These are phyloP conservation scores for Exephanes ischioxanthus DNA, from an alignment of 2,888 invertebrate genomes.

Conservation along the genomic window DNA sequence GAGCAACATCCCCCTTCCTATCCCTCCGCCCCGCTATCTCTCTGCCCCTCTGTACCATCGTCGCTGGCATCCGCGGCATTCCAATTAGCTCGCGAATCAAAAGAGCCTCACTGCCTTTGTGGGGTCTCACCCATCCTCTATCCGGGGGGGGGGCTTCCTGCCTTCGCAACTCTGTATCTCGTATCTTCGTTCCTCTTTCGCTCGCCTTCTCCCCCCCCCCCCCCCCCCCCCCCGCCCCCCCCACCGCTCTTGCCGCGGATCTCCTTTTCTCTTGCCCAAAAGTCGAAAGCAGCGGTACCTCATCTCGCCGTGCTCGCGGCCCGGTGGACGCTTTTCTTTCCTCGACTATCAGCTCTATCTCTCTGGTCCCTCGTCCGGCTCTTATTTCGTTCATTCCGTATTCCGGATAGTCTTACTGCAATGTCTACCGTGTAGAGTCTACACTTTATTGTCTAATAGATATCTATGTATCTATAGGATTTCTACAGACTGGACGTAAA, in stretches of 20 bases:
- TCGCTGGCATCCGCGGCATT: slow-evolving; percentile 84
- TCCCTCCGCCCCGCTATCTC: slow-evolving; percentile 32
- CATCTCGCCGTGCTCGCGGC: slow-evolving; percentile 5
- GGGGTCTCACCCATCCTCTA: slow-evolving; percentile 80
- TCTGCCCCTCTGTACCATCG: slow-evolving; percentile 79
- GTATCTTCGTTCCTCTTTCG: slow-evolving; percentile 34
- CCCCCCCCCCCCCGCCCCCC: slow-evolving; percentile 18
- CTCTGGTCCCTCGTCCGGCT: background rate
- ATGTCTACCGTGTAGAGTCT: too few relatives aligned
- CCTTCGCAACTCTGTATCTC: slow-evolving; percentile 62
- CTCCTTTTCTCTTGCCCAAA: slow-evolving; percentile 31
- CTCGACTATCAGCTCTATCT: background rate
- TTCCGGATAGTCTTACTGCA: background rate
- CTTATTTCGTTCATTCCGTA: background rate
- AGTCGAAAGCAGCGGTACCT: slow-evolving; percentile 19
- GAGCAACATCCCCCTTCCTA: slow-evolving; percentile 50
- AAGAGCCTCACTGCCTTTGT: slow-evolving; percentile 84
- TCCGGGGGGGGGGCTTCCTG: slow-evolving; percentile 17
- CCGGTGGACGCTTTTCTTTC: slow-evolving; percentile 12
- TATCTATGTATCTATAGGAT: too few relatives aligned
- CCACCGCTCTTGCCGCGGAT: slow-evolving; percentile 26
- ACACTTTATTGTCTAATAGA: too few relatives aligned
- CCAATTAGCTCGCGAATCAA: slow-evolving; percentile 85
- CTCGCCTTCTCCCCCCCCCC: slow-evolving; percentile 36
- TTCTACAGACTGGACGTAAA: too few relatives aligned